These are phyloP conservation scores for Arbacia lixula DNA, from an alignment of 53 echinoderm and acorn worm genomes.

Conservation along the genomic window DNA sequence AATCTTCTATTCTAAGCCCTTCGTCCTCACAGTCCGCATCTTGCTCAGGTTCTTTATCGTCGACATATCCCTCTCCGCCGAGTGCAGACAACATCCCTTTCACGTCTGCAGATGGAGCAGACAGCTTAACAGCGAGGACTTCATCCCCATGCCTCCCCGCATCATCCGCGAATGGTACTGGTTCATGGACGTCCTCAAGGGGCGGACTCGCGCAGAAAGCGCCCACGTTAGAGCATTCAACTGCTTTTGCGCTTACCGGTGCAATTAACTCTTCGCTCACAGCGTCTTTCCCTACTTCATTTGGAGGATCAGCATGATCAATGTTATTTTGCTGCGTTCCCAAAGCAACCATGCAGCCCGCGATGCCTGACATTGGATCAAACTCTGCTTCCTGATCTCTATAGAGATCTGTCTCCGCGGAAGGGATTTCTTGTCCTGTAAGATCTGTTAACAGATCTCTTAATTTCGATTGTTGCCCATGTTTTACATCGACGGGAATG, in stretches of 20 bases:
- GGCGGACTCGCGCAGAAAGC: not conserved
- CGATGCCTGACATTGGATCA: conserved; percentile 9
- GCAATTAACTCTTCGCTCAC: conserved; percentile 29
- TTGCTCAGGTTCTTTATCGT: not conserved
- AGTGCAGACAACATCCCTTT: conserved; percentile 15
- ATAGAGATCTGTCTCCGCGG: not conserved
- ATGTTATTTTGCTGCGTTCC: not conserved
- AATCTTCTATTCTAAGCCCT: conserved; percentile 27
- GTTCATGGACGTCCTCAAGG: too few relatives aligned
- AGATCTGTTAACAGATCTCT: conserved; percentile 10
- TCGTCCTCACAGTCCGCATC: not conserved
- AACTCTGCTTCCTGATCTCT: not conserved
- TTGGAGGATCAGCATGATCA: not conserved
- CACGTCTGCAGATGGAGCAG: not conserved
- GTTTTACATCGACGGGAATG: not conserved
- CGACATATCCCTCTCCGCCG: conserved; percentile 4
- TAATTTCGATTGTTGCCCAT: not conserved
- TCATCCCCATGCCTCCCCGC: too few relatives aligned
- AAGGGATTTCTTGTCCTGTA: conserved; percentile 15
- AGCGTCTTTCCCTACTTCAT: not conserved
- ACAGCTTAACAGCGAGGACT: not conserved
- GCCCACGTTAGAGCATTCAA: conserved; percentile 29
- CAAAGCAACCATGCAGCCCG: not conserved
- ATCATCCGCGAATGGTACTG: too few relatives aligned
- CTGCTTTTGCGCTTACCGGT: not conserved